Base-by-base conservation (phyloP, 2,113 vertebrate species). In the Pterocles gutturalis region DNA sequence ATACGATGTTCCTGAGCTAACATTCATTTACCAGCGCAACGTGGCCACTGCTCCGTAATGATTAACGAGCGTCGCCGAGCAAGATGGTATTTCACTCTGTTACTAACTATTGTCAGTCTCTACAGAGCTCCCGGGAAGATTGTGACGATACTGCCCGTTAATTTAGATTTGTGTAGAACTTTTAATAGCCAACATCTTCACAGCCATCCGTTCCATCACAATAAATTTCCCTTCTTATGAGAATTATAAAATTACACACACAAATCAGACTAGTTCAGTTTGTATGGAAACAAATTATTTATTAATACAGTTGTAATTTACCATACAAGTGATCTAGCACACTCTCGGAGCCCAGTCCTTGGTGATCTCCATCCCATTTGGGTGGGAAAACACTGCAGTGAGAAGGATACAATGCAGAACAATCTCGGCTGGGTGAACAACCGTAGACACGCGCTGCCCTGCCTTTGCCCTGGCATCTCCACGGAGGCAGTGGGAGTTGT, bases 401-500 rank as follows among this genome's bases (percentile, higher is more conserved):
- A 14, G 45, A 77, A 92, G 9, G 71, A 81, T 43, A 88, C 48
- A 4, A 31, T 55, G 12, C 67, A 55, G 89, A 86, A 61, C 76
- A 55, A 55, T 17, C 72, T 64, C 25, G 3, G 71, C 83, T 71
- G 72, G 2, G 86, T 75, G 83, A 92, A 69, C 72, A 86, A 90
- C 46, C 13, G 34, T 92, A 77, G 84, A 51, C 41, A 48, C 16
- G 7, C 2, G 5, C 45, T 31, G 58, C 45, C 65, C 60, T 72
- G 65, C 83, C 89, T 69, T 57, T 38, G 67, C 80, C 76, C 81
- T 76, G 80, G 38, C 91, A 57, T 41, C 31, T 71, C 87, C 54
- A 19, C 1, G 62, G 67, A 95, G 77, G 92, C 89, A 73, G 93
- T 87, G 93, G 93, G 87, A 93, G 77, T 78, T 58, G 69, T 7